A percentile compares a stretch with the other conserved stretches of the same genome.
Conservation (phyloP, 2,113 vertebrate species). For the Saccopteryx leptura region DNA sequence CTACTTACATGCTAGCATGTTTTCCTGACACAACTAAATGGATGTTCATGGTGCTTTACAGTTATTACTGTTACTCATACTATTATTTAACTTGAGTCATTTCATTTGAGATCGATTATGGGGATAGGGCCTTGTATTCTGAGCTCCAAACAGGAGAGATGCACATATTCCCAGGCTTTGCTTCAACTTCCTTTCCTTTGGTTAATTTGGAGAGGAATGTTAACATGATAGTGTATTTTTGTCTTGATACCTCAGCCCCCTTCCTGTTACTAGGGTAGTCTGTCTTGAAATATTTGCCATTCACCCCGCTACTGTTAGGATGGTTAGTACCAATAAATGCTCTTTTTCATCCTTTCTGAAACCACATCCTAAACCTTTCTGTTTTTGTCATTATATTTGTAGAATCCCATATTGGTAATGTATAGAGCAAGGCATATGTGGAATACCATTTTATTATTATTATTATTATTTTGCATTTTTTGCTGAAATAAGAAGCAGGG, state of each 20-base stretch:
- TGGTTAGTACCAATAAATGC: slow-evolving; percentile 1
- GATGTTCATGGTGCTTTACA: neutral
- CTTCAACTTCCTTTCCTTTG: slow-evolving; percentile 16
- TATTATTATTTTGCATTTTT: too few species aligned
- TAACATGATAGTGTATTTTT: slow-evolving; percentile 14
- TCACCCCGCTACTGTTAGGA: neutral
- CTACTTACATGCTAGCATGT: neutral
- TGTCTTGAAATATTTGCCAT: slow-evolving; percentile 42
- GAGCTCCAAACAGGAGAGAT: slow-evolving; percentile 12
- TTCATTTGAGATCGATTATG: neutral
- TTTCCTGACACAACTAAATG: neutral
- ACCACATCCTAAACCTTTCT: neutral
- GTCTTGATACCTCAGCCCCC: neutral
- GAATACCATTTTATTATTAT: neutral
- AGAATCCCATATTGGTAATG: neutral
- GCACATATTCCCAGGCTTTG: neutral
- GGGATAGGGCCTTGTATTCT: neutral
- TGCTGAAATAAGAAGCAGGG: too few species aligned
- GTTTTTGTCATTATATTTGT: neutral
- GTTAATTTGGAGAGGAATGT: slow-evolving; percentile 11
- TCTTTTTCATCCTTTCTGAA: slow-evolving; percentile 49
- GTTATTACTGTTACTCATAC: slow-evolving; percentile 6
- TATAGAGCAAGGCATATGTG: neutral
- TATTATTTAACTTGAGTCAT: slow-evolving; percentile 18
- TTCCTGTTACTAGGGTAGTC: neutral